Percentiles rank a stretch among this genome's conserved stretches.
These are phyloP conservation scores for Lordiphosa andalusiaca DNA, from an alignment of 2,888 invertebrate species.

Conservation along the genomic window DNA sequence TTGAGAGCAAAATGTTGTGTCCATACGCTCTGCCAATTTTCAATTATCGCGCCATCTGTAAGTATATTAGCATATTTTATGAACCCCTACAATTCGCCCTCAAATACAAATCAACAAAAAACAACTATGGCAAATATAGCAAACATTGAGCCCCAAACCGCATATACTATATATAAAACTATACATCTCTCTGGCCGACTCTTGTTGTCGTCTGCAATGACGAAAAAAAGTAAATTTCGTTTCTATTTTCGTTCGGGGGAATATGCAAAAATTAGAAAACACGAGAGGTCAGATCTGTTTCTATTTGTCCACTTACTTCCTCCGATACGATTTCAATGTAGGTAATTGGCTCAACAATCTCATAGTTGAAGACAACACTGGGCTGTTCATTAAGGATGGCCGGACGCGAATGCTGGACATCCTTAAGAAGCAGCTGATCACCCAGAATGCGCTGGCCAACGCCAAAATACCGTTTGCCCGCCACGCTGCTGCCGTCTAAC, in stretches of 20 bases:
- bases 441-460: conserved; percentile 47
- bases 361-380: conserved; percentile 70
- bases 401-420: conserved; percentile 66
- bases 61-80: conserved; percentile 1
- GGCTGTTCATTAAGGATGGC: conserved; percentile 50
- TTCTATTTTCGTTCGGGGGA: conserved; percentile 49
- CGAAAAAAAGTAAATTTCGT: conserved; percentile 42
- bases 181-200: conserved; percentile 39
- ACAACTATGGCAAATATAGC: conserved; percentile 8
- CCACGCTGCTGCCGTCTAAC: conserved; percentile 14
- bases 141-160: conserved; percentile 15
- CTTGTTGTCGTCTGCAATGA: conserved; percentile 39
- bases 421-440: conserved; percentile 76
- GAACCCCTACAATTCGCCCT: neutral
- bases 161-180: conserved; percentile 39
- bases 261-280: conserved; percentile 51
- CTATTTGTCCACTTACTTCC: conserved; percentile 62
- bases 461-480: conserved; percentile 36
- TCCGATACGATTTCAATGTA: conserved; percentile 73
- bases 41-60: conserved; percentile 12
- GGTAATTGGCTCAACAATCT: conserved; percentile 69
- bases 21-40: conserved; percentile 6
- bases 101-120: neutral
- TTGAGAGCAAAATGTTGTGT: neutral
- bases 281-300: neutral